Evolutionary conservation across 2,113 vertebrate genomes (phyloP), one percentile per base, ranked within the genome.

Genomic region (Vanacampus margaritifer): DNA sequence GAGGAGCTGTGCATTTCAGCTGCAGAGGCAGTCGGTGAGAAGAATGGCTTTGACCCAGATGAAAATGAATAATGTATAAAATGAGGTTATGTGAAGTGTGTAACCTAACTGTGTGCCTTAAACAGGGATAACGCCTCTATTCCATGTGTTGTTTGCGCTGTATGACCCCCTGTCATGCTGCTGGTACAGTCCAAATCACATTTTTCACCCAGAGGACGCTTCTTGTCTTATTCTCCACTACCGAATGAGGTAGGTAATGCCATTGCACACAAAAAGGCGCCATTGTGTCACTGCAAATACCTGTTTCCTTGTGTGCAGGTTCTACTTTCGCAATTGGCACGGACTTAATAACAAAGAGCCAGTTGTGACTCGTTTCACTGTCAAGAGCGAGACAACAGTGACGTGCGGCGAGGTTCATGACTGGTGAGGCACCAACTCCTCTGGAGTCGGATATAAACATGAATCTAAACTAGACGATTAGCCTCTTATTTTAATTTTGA

Each of bases 321-420:
- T 89, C 84, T 98, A 98, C 79, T 98, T 98, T 74, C 89, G 92
- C 59, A 98, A 97, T 46, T 98, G 96, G 96, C 96, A 98, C 1
- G 94, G 93, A 21, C 84, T 92, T 46, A 89, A 74, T 28, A 83
- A 92, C 0, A 86, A 89, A 24, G 94, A 95, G 48, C 90, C 92
- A 0, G 67, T 72, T 0, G 92, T 96, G 0, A 90, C 69, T n/a
- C 94, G 96, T 4, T 91, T 90, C 1, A 32, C 72, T 0, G 86
- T 84, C 32, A 88, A 85, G 0, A 82, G 75, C 0, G 82, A 71
- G 3, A 48, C 37, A 0, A 32, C 28, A 4, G 28, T 32, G 28
- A 32, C 28, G 28, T 32, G 2, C 4, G 28, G 28, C 28, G 28
- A 32, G 28, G 28, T 32, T 32, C 28, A 32, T 32, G 28, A 32